Base-by-base conservation (phyloP, 2,888 invertebrate species). In the Erebia aethiops region DNA sequence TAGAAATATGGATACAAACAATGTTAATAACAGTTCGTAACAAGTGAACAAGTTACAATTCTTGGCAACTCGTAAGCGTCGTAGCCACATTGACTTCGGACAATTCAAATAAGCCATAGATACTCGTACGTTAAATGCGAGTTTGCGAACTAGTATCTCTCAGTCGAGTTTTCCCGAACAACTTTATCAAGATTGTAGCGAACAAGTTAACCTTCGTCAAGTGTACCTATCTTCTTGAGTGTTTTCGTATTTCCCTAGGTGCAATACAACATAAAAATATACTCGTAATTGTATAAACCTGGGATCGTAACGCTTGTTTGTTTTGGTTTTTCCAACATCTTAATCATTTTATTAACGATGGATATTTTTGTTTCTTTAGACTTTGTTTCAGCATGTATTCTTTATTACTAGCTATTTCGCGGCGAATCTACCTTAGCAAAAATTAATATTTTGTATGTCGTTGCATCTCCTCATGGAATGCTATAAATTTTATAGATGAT, bases 61-160 rank as follows among this genome's bases (percentile, higher is more conserved):
- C 41, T 26, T 41, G 41, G n/a, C 41, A 60, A 60, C 58, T 67
- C 67, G 46, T 21, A 49, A 67, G 16, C 67, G 16, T 14, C 11
- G 58, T 7, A 87, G 87, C 86, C 84, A 84, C 88, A 89, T 87
- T 85, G 87, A 90, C 89, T 90, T 87, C 87, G 85, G 89, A 88
- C 87, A 87, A 91, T 92, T 90, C 89, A 92, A 92, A 92, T 92
- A 91, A 87, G 87, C 62, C 60, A 41, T 62, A 41, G 18, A n/a
- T n/a, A 61, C 43, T 78, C 84, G 83, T 83, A 87, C 84, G 88
- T 85, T 89, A 88, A 91, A 88, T 89, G 88, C 86, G 88, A 90
- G 89, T 90, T 91, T 85, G 85, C 87, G 87, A 89, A 89, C 90
- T 87, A 84, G 84, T 35, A 35, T 35, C 88, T 85, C 84, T 83